Percentiles rank a stretch among this genome's conserved stretches.
These are phyloP conservation scores for Drosophila mauritiana DNA, from an alignment of 1,140 invertebrate genomes.

Conservation along the genomic window DNA sequence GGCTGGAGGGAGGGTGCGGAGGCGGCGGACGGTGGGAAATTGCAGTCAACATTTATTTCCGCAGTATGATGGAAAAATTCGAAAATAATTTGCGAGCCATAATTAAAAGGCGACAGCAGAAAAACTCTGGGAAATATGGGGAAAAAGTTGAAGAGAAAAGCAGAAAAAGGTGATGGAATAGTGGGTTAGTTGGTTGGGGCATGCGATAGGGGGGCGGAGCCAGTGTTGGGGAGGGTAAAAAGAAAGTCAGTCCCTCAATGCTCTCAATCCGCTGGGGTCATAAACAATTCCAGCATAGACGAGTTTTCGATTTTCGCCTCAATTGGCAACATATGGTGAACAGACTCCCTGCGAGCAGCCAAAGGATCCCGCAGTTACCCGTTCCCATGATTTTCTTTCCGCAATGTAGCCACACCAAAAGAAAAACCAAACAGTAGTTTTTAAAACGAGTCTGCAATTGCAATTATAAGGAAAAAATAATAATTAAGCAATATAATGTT, in stretches of 20 bases:
- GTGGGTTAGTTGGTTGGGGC: constrained; percentile 3
- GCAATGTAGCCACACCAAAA: constrained; percentile 6
- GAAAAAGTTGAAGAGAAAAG: constrained; percentile 50
- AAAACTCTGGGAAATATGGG: constrained; percentile 37
- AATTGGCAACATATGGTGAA: constrained; percentile 79
- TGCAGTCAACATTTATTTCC: constrained; percentile 81
- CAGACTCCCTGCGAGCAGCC: constrained; percentile 51
- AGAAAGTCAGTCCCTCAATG: constrained; percentile 44
- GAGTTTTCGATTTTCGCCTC: constrained; percentile 81
- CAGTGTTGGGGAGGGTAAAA: neutral
- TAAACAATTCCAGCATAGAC: constrained; percentile 77
- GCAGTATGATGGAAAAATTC: constrained; percentile 80
- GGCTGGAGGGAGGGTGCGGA: constrained; percentile 6
- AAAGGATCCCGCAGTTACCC: constrained; percentile 7
- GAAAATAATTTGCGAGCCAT: constrained; percentile 81
- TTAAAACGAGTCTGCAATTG: neutral
- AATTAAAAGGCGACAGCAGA: constrained; percentile 75
- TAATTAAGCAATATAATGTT: neutral
- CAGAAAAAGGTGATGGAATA: constrained; percentile 19
- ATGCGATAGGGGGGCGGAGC: constrained; percentile 13
- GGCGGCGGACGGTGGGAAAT: constrained; percentile 49
- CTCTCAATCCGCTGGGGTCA: constrained; percentile 58
- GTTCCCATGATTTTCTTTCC: constrained; percentile 1
- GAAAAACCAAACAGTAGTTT: neutral
- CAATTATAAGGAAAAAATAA: neutral